Percentiles rank a stretch among this genome's conserved stretches.
Evolutionary conservation across 2,888 invertebrate genomes (phyloP).

Genomic region (Unio delphinus): DNA sequence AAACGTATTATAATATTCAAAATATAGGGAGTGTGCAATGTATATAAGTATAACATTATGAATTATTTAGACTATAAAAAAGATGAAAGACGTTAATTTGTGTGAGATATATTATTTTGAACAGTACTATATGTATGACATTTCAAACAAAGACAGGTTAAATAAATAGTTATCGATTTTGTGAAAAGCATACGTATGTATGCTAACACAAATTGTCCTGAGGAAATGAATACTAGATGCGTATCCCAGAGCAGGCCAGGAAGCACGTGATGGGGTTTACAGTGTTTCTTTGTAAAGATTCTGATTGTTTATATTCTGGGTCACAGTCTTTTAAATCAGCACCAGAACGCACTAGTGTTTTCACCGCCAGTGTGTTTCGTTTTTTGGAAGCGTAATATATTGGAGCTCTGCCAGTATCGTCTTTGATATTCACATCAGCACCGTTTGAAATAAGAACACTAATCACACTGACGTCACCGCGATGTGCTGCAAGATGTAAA

Average conservation of each 20-base stretch:
- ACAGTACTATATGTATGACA: too few species aligned
- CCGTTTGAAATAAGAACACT: slow-evolving; percentile 50
- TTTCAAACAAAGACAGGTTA: too few species aligned
- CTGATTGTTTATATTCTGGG: slow-evolving; percentile 7
- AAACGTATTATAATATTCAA: too few species aligned
- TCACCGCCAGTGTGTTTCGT: slow-evolving; percentile 51
- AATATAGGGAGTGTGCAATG: too few species aligned
- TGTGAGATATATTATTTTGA: too few species aligned
- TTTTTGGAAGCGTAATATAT: slow-evolving; percentile 51
- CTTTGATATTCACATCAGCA: slow-evolving; percentile 44
- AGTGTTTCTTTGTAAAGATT: slow-evolving; percentile 19
- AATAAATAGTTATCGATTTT: too few species aligned
- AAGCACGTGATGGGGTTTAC: slow-evolving; percentile 31
- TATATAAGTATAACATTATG: too few species aligned
- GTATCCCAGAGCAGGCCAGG: slow-evolving; percentile 1
- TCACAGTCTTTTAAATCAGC: slow-evolving; percentile 47
- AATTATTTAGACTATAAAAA: too few species aligned
- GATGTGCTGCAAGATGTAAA: slow-evolving; percentile 60
- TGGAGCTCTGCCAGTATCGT: slow-evolving; percentile 42
- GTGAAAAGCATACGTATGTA: too few species aligned
- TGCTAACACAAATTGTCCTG: too few species aligned
- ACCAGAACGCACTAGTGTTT: slow-evolving; percentile 54
- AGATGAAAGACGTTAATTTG: too few species aligned
- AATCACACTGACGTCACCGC: slow-evolving; percentile 60
- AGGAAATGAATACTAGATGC: too few species aligned